Percentiles rank a stretch among this genome's conserved stretches.
Evolutionary conservation across 2,113 vertebrate genomes (phyloP).

Genomic region (Lutjanus erythropterus): DNA sequence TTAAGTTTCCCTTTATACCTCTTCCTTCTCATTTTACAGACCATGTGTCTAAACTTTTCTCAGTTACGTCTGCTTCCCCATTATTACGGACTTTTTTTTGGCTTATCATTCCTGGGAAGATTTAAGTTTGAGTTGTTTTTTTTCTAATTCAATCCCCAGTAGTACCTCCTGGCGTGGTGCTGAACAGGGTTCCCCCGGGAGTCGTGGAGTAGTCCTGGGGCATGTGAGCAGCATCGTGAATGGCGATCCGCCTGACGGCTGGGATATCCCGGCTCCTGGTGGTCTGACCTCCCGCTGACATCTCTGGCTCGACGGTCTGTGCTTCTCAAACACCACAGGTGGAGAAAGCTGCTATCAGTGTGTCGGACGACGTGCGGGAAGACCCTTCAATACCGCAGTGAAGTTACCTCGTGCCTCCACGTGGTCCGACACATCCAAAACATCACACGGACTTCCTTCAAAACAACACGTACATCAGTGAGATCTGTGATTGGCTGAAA

Average conservation of each 20-base stretch:
- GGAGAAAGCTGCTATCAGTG: not conserved
- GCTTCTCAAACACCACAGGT: not conserved
- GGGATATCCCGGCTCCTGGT: conserved; percentile 90
- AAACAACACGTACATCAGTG: conserved; percentile 54
- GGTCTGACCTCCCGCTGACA: conserved; percentile 88
- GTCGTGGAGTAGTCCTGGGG: conserved; percentile 93
- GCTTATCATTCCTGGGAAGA: not conserved
- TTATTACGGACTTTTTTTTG: too few species aligned
- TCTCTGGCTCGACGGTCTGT: conserved; percentile 41
- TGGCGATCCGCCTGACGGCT: conserved; percentile 84
- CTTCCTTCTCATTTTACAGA: too few species aligned
- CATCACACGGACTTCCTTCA: conserved; percentile 47
- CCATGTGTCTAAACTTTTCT: too few species aligned
- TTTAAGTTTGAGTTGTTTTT: not conserved
- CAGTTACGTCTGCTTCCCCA: too few species aligned
- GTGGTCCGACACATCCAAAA: conserved; percentile 61
- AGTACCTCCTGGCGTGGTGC: conserved; percentile 92
- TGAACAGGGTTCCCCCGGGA: conserved; percentile 93
- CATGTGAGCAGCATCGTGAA: conserved; percentile 89
- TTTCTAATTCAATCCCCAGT: not conserved
- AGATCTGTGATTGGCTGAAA: conserved; percentile 65
- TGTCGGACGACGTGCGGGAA: not conserved
- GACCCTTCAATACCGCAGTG: rapidly evolving
- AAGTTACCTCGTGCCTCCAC: conserved; percentile 34
- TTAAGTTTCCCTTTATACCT: too few species aligned